These are phyloP conservation scores for Drosophila paracracens DNA, from an alignment of 2,888 invertebrate species.

Conservation along the genomic window DNA sequence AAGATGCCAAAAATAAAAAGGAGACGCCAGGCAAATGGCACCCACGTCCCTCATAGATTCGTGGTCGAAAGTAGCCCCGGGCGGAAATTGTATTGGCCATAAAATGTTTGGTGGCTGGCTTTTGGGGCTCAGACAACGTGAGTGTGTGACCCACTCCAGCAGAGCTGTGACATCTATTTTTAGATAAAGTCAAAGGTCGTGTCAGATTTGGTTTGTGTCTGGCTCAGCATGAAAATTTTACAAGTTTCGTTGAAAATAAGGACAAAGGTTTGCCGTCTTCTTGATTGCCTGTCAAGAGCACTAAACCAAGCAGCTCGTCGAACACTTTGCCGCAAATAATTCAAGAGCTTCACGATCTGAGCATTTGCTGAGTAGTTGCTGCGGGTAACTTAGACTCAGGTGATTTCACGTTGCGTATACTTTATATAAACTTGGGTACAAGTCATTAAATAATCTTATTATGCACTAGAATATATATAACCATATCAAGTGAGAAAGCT, in stretches of 20 bases:
- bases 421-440: background rate
- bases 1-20: slow-evolving; percentile 9
- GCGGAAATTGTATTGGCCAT: slow-evolving; percentile 64
- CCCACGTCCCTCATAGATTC: slow-evolving; percentile 48
- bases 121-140: slow-evolving; percentile 14
- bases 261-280: slow-evolving; percentile 32
- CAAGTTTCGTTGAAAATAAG: slow-evolving; percentile 38
- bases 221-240: slow-evolving; percentile 49
- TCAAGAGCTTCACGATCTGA: slow-evolving; percentile 17
- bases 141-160: background rate
- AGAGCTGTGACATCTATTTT: slow-evolving; percentile 51
- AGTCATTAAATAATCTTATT: background rate
- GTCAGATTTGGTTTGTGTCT: slow-evolving; percentile 20
- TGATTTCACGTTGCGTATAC: background rate
- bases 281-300: slow-evolving; percentile 57
- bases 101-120: slow-evolving; percentile 56
- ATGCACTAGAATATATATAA: background rate
- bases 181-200: slow-evolving; percentile 52
- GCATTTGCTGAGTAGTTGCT: slow-evolving; percentile 8
- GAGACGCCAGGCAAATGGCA: slow-evolving; percentile 47
- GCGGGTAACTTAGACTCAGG: slow-evolving; percentile 14
- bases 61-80: slow-evolving; percentile 35
- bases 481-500: background rate
- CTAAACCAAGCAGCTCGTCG: slow-evolving; percentile 4
- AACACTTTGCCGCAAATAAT: slow-evolving; percentile 24